Conservation (phyloP, 2,797 vertebrate genomes). For the Garrulus glandarius region DNA sequence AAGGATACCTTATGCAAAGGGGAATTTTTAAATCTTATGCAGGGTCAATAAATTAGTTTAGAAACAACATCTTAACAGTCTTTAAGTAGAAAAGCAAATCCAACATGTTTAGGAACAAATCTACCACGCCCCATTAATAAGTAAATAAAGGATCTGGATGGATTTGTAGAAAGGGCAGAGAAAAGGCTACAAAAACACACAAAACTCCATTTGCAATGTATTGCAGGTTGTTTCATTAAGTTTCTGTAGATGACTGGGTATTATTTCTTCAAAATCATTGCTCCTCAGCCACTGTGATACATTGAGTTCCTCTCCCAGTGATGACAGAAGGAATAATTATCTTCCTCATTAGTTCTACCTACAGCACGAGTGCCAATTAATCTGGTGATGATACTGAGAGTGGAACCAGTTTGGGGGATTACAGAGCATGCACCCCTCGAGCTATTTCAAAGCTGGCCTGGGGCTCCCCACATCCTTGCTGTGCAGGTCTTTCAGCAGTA, state of each 20-base stretch:
- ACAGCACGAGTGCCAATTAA: background rate
- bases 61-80: background rate
- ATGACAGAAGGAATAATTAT: background rate
- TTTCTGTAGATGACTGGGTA: background rate
- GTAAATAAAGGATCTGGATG: background rate
- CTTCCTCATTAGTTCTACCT: background rate
- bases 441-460: background rate
- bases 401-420: background rate
- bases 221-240: background rate
- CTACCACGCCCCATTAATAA: background rate
- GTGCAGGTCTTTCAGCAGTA: too few species aligned
- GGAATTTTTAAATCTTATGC: background rate
- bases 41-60: constrained; percentile 23
- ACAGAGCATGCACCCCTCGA: rapidly evolving
- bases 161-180: background rate
- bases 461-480: background rate
- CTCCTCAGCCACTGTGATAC: background rate
- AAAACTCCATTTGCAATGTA: background rate
- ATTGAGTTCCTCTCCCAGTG: background rate
- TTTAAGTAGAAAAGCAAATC: constrained; percentile 25
- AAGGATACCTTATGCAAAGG: constrained; percentile 30
- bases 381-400: background rate
- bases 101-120: background rate
- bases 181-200: background rate
- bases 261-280: background rate